Evolutionary conservation across 2,113 vertebrate genomes (phyloP).

Genomic region (Lanius collurio): DNA sequence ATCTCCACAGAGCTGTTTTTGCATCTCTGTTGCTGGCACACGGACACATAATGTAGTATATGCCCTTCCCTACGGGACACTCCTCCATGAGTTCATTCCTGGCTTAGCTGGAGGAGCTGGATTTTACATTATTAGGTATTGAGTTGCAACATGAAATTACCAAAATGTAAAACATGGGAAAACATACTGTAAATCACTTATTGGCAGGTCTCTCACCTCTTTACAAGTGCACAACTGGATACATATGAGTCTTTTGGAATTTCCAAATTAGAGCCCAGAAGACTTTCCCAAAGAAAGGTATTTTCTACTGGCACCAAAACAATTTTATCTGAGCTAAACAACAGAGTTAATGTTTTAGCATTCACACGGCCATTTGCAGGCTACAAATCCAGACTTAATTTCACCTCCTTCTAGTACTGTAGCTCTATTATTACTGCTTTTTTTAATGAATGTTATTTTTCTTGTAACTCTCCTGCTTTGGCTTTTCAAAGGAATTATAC

Average conservation of each 20-base stretch:
- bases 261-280: slow-evolving; percentile 67
- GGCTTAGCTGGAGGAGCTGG: slow-evolving; percentile 23
- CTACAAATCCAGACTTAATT: slow-evolving; percentile 48
- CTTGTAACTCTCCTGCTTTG: slow-evolving; percentile 6
- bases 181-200: slow-evolving; percentile 75
- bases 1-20: background rate
- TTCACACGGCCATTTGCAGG: slow-evolving; percentile 1
- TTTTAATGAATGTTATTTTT: slow-evolving; percentile 18
- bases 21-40: slow-evolving; percentile 15
- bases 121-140: slow-evolving; percentile 70
- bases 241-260: slow-evolving; percentile 57
- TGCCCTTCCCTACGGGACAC: slow-evolving; percentile 36
- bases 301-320: slow-evolving; percentile 57
- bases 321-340: slow-evolving; percentile 65
- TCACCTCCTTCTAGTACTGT: slow-evolving; percentile 30
- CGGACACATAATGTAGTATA: background rate
- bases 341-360: slow-evolving; percentile 56
- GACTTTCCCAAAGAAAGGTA: slow-evolving; percentile 56
- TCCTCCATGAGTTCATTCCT: slow-evolving; percentile 51
- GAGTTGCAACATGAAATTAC: slow-evolving; percentile 68
- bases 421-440: slow-evolving; percentile 31
- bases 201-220: slow-evolving; percentile 67
- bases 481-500: slow-evolving; percentile 24
- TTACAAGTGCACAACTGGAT: slow-evolving; percentile 51
- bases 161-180: slow-evolving; percentile 71